phyloP scores from a whole-genome alignment of 2,113 vertebrate species.

The Lonchura striata region DNA sequence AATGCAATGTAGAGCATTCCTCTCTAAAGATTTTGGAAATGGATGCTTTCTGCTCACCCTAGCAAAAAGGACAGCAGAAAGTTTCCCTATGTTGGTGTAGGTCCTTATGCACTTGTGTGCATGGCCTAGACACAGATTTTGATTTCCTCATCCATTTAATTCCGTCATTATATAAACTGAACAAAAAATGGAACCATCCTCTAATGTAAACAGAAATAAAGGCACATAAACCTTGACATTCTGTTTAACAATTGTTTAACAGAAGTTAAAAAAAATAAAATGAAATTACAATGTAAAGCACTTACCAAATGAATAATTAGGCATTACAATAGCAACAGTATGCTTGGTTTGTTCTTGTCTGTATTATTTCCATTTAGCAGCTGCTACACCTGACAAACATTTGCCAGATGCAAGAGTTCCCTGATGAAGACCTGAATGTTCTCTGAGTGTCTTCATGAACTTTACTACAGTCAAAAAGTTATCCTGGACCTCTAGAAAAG shows the following conservation, averaged over 20 bases:
- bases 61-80: neutral
- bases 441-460: neutral
- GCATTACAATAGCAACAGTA: neutral
- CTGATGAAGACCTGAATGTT: neutral
- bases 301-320: neutral
- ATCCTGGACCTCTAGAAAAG: neutral
- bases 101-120: neutral
- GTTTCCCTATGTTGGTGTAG: neutral
- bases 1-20: neutral
- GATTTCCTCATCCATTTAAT: neutral
- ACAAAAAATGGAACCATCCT: neutral
- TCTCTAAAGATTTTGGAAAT: neutral
- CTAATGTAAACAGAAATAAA: neutral
- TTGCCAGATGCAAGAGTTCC: neutral
- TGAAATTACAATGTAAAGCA: neutral
- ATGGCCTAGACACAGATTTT: neutral
- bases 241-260: neutral
- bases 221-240: neutral
- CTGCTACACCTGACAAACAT: neutral
- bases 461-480: neutral
- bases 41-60: neutral
- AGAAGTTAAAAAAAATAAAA: neutral
- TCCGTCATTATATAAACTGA: neutral
- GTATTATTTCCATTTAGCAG: neutral
- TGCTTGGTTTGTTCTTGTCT: neutral